phyloP scores from a whole-genome alignment of 30 jellyfish, hydroid and myxozoan species.

The Nemopilema nomurai region DNA sequence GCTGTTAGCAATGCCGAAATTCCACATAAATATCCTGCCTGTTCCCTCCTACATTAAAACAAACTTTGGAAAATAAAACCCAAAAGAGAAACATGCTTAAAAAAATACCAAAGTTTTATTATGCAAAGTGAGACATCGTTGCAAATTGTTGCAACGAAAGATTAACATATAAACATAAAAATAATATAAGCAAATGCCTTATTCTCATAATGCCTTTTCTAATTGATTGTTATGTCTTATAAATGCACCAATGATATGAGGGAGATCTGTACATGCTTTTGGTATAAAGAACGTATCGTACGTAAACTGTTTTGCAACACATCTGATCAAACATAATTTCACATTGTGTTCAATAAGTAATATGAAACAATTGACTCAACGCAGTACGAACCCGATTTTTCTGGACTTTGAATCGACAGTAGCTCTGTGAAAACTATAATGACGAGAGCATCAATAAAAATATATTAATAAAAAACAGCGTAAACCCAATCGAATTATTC shows the following conservation, averaged over 20 bases:
- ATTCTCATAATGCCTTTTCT: no score
- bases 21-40: constrained; percentile 96
- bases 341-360: no score
- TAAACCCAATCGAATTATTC: no score
- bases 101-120: neutral
- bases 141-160: neutral
- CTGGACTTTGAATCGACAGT: constrained; percentile 79
- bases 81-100: neutral
- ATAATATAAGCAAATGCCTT: no score
- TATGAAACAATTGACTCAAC: neutral
- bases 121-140: neutral
- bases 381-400: constrained; percentile 36
- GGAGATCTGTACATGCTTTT: no score
- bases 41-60: constrained; percentile 81
- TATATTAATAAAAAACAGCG: no score
- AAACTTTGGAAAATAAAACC: neutral
- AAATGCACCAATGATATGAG: no score
- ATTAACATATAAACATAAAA: neutral
- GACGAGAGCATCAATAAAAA: no score
- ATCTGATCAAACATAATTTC: no score
- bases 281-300: no score
- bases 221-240: no score
- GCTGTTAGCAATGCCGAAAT: constrained; percentile 77
- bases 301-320: no score
- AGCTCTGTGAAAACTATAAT: constrained; percentile 67